Conservation (phyloP, 2,113 vertebrate genomes). For the Corynorhinus townsendii region DNA sequence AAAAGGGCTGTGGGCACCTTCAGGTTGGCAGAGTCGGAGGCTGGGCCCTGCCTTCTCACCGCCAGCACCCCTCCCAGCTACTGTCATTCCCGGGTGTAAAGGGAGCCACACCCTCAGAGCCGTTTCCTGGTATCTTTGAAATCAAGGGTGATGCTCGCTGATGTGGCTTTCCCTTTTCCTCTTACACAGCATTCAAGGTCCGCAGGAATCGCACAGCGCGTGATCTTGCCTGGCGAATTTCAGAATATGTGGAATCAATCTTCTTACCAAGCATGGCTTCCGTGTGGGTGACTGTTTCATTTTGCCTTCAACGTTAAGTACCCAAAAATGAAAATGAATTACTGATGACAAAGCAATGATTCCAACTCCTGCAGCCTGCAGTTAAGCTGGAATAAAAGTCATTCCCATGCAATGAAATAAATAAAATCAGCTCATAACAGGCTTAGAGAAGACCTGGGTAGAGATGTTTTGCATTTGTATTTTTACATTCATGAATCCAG, state of each 20-base stretch:
- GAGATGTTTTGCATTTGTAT: not conserved
- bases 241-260: conserved; percentile 45
- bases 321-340: not conserved
- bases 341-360: conserved; percentile 14
- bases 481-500: not conserved
- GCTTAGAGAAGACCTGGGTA: not conserved
- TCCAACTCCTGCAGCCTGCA: not conserved
- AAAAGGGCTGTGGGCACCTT: not conserved
- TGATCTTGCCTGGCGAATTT: conserved; percentile 27
- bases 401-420: conserved; percentile 26
- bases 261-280: not conserved
- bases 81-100: not conserved
- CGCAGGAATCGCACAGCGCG: conserved; percentile 15
- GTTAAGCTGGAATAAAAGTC: conserved; percentile 1
- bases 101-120: not conserved
- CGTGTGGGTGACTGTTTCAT: not conserved
- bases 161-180: conserved; percentile 41
- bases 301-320: not conserved
- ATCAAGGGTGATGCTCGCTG: conserved; percentile 35
- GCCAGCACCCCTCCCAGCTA: not conserved
- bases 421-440: conserved; percentile 6
- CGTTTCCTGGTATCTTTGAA: conserved; percentile 35
- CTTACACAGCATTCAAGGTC: conserved; percentile 24
- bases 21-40: not conserved
- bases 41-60: not conserved